Base-by-base conservation (phyloP, 2,888 invertebrate genomes). In the Epiblema foenella region DNA sequence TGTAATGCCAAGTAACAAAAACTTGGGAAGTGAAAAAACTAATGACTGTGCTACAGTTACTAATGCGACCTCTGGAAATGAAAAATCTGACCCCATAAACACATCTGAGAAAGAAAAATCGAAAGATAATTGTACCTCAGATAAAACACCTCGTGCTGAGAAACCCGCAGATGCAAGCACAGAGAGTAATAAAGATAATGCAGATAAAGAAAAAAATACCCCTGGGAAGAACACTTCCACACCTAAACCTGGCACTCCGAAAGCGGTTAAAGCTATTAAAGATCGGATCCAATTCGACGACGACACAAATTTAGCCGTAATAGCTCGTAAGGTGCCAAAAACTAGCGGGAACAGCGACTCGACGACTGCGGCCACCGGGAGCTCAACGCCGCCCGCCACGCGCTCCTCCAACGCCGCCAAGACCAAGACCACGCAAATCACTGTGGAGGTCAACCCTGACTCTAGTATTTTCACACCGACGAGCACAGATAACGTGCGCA, bases 391-490 rank as follows among this genome's bases (percentile, higher is more conserved):
- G 15, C 80, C 75, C 72, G 73, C 76, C 20, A 66, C 52, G 0
- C 75, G 76, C 7, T 69, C 56, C 46, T 4, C 68, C 42, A 74
- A 72, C 46, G 52, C 66, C 7, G 46, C 75, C 2, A 76, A 66
- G 1, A 51, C 78, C 0, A 83, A 81, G 70, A 76, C 77, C 15
- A 74, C 81, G 10, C 88, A 87, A 72, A 74, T 84, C 0, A 84
- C 83, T 0, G 77, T 87, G 2, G 86, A 86, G 72, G 77, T 81
- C 0, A 75, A 77, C 51, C 77, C 85, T 0, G 77, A 85, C 24
- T 83, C 87, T 0, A 87, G 84, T 69, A 82, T 90, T 54, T 88
- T 89, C 60, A 87, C 85, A n/a, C 85, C 87, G 0, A 87, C 86
- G 0, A 86, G 83, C 74, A 83, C 85, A 3, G 87, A 87, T 7